phyloP scores from a whole-genome alignment of 2,113 vertebrate species.

The Boleophthalmus pectinirostris region DNA sequence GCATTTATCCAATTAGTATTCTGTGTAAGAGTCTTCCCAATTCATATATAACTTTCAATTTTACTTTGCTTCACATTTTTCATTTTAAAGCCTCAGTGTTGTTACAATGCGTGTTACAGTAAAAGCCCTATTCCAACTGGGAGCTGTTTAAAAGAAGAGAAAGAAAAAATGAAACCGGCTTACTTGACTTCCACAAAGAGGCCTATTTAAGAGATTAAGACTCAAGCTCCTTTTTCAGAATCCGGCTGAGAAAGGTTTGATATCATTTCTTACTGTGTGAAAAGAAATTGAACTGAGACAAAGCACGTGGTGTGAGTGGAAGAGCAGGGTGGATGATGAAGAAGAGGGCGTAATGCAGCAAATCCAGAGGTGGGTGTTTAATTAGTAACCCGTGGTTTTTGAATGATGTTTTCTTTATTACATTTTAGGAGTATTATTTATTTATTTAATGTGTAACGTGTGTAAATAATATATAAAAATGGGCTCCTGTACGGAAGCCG shows the following conservation, averaged over 20 bases:
- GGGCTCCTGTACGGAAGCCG: no score
- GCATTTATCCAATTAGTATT: conserved; percentile 9
- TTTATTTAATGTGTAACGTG: no score
- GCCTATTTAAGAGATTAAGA: conserved; percentile 63
- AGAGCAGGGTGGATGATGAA: conserved; percentile 15
- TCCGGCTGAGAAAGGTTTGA: conserved; percentile 35
- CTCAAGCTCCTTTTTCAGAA: conserved; percentile 37
- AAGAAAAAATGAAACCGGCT: conserved; percentile 16
- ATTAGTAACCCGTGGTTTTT: no score
- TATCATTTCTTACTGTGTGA: conserved; percentile 42
- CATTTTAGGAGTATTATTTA: no score
- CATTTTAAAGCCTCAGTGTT: conserved; percentile 26
- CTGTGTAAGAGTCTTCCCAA: conserved; percentile 3
- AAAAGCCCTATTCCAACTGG: conserved; percentile 4
- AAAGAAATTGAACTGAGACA: conserved; percentile 34
- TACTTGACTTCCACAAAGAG: conserved; percentile 42
- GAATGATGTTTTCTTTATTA: no score
- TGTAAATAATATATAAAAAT: no score
- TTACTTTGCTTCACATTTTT: conserved; percentile 4
- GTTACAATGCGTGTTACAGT: conserved; percentile 39
- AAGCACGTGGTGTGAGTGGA: conserved; percentile 25
- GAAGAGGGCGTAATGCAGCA: conserved; percentile 13
- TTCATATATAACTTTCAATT: conserved; percentile 5
- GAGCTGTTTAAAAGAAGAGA: conserved; percentile 19
- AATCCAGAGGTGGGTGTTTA: no score